Conservation (phyloP, 2,888 invertebrate genomes). For the Drosophila cognata region DNA sequence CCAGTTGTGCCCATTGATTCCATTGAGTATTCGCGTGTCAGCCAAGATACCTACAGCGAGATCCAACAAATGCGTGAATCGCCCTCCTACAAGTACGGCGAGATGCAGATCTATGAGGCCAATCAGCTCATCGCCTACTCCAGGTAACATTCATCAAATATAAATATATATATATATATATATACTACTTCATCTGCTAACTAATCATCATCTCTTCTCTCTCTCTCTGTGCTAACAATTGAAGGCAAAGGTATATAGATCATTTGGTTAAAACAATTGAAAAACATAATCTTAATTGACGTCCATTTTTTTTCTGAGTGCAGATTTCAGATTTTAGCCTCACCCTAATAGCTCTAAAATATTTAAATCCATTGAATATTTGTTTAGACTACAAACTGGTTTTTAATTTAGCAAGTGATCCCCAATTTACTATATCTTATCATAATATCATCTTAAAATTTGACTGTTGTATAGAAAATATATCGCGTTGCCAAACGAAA, state of each 20-base stretch:
- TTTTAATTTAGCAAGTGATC: no score
- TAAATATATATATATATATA: conserved; percentile 1
- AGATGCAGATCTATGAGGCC: conserved; percentile 83
- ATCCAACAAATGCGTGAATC: conserved; percentile 85
- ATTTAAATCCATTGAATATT: no score
- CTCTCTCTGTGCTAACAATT: conserved; percentile 26
- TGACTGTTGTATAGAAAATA: no score
- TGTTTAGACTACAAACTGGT: no score
- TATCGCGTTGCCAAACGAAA: no score
- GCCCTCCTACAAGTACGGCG: conserved; percentile 89
- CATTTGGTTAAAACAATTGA: background rate
- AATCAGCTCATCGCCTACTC: conserved; percentile 88
- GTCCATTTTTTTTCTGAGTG: no score
- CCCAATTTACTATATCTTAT: no score
- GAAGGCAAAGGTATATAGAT: conserved; percentile 55
- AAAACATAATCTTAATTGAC: background rate
- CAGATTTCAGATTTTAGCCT: no score
- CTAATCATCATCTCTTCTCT: conserved; percentile 19
- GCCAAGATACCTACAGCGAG: conserved; percentile 62
- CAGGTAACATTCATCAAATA: conserved; percentile 86
- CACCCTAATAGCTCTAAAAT: no score
- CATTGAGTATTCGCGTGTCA: conserved; percentile 61
- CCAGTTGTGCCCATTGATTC: conserved; percentile 86
- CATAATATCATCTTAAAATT: no score
- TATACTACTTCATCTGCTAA: background rate